Evolutionary conservation across 2,888 invertebrate genomes (phyloP), one percentile per base, ranked within the genome.

Genomic region (Cantharis rustica): DNA sequence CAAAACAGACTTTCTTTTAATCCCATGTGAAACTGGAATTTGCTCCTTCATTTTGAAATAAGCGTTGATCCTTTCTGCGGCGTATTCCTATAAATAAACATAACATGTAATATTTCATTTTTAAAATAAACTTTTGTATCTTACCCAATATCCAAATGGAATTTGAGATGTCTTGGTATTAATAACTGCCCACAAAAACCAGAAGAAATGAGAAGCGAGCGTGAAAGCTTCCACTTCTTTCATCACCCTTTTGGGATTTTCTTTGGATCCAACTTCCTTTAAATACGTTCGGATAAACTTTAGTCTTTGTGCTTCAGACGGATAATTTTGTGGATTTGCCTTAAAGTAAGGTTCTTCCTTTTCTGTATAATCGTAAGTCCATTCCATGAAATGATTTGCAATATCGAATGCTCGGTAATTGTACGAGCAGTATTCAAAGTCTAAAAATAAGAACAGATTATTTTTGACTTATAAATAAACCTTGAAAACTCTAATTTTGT

Each of bases 351-450:
- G 98, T 82, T 92, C 91, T 31, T 93, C 90, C 0, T 93, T 90
- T 75, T 93, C 92, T 0, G 94, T 95, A 87, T 98, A 98, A 85
- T 98, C 96, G 85, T 95, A 95, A 0, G 92, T 92, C 96, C 97
- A 96, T 87, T 98, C 98, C 79, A 95, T 91, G 87, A 98, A 97
- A 85, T 98, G 98, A 88, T 98, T 98, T 3, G 98, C 98, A 70
- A 98, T 89, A 88, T 98, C 98, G 88, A 97, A 98, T 0, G 95
- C 97, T 71, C 98, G 90, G 86, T 96, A 96, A 86, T 98, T 98
- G 88, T 98, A 98, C 0, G 97, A 95, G 87, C 97, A 97, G 86
- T 98, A 98, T 88, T 98, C 98, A 86, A 96, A 98, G 87, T 98
- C 98, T 84, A 81, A 16, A 83, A 83, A 71, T 71, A 79, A 47